Conservation (phyloP, 2,113 vertebrate species). For the Nothoprocta perdicaria region DNA sequence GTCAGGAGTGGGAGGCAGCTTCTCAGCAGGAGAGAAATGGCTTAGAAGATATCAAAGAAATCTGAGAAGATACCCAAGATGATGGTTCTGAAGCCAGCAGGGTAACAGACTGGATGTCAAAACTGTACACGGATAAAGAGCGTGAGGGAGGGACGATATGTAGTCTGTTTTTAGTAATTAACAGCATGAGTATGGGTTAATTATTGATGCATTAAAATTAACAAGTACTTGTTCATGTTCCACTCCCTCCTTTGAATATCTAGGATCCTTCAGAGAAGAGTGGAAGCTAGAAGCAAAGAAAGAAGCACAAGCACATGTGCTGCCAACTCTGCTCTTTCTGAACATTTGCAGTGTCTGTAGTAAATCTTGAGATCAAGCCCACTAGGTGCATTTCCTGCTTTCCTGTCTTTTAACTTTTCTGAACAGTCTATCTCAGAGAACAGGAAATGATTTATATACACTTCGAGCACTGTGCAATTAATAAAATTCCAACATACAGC, state of each 20-base stretch:
- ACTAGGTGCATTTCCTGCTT: background rate
- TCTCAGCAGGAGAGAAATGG: background rate
- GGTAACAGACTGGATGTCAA: background rate
- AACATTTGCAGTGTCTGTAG: background rate
- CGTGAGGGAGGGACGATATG: background rate
- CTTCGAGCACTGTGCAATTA: background rate
- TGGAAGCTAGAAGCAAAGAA: background rate
- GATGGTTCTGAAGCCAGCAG: background rate
- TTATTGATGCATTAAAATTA: background rate
- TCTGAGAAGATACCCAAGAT: background rate
- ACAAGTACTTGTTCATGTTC: background rate
- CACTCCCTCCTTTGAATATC: background rate
- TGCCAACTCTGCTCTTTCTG: background rate
- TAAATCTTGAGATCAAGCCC: constrained; percentile 22
- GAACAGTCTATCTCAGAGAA: background rate
- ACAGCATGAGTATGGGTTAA: background rate
- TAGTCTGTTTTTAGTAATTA: constrained; percentile 24
- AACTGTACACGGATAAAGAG: background rate
- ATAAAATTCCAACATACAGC: background rate
- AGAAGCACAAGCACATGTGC: background rate
- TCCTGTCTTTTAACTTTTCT: background rate
- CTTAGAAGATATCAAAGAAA: background rate
- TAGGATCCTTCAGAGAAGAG: background rate
- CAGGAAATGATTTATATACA: constrained; percentile 12
- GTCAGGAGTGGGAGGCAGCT: background rate